Evolutionary conservation across 53 echinoderm and acorn worm genomes (phyloP).

Genomic region (Echinometra lucunter): DNA sequence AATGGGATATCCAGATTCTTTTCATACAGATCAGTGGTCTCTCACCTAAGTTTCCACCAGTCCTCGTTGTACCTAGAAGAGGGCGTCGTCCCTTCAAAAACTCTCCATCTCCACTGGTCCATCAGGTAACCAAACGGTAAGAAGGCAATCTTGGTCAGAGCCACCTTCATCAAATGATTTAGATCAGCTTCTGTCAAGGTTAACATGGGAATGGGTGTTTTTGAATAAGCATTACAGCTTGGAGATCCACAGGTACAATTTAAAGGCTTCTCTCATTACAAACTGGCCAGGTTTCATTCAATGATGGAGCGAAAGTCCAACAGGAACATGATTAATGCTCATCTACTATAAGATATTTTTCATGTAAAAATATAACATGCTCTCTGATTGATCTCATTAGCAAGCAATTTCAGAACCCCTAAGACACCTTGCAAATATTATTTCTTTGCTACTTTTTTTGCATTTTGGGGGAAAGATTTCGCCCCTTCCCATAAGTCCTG

Average conservation of each 20-base stretch:
- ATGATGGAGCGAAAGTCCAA: not conserved
- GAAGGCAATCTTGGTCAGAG: slow-evolving; percentile 75
- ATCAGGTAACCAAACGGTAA: slow-evolving; percentile 74
- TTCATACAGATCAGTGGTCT: too few species aligned
- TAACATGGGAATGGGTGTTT: not conserved
- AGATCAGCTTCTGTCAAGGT: slow-evolving; percentile 70
- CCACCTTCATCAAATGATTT: slow-evolving; percentile 78
- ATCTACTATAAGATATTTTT: too few species aligned
- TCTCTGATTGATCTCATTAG: too few species aligned
- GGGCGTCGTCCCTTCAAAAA: slow-evolving; percentile 69
- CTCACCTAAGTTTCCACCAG: slow-evolving; percentile 83
- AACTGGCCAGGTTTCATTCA: not conserved
- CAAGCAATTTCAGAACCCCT: too few species aligned
- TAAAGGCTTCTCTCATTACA: not conserved
- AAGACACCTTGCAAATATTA: too few species aligned
- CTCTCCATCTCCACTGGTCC: slow-evolving; percentile 82
- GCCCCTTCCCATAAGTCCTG: too few species aligned
- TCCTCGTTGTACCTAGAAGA: slow-evolving; percentile 72
- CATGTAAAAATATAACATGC: too few species aligned
- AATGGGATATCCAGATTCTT: too few species aligned
- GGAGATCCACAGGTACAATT: not conserved
- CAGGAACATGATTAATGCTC: too few species aligned
- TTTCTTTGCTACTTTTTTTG: too few species aligned
- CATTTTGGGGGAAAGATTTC: too few species aligned
- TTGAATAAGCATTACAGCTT: not conserved